Evolutionary conservation across 1,140 invertebrate genomes (phyloP), one percentile per base, ranked within the genome.

Genomic region (Linepithema humile): DNA sequence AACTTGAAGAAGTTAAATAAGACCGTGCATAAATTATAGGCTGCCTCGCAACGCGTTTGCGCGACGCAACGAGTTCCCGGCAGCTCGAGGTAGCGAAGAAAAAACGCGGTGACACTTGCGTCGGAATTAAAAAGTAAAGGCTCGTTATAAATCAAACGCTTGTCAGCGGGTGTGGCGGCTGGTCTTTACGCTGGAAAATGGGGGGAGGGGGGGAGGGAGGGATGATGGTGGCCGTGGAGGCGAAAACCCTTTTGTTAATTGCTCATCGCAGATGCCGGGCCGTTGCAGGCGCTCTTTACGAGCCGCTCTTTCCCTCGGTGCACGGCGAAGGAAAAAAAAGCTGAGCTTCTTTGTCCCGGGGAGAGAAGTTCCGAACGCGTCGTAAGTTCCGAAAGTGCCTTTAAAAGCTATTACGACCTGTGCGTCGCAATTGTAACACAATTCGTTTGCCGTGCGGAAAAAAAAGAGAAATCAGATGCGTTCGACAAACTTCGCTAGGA

Each of bases 211-310:
- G 32, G 65, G 55, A 80, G 45, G 55, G 35, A 43, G 50, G 15
- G 20, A 10, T 17, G 3, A n/a, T 26, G 69, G 43, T 26, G 57
- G 50, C 53, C 75, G 78, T 67, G 87, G 77, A 90, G 90, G 85
- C 88, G 86, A 92, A 91, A 94, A 94, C 93, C 93, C 93, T 93
- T 94, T 92, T 90, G 92, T 94, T 94, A 94, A 94, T 94, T 94
- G 92, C 91, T 84, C 89, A 92, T 92, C 92, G 89, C 92, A 93
- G 92, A 94, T 93, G 93, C 90, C 83, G 90, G 64, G 88, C 88
- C 90, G 92, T 92, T 93, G 89, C 90, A 87, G 85, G 82, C 89
- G 87, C 87, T 91, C 86, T 91, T 92, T 92, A 88, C 88, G 88
- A 88, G 75, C 84, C 45, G 45, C 82, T 87, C 69, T 75, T 69